Evolutionary conservation across 2,888 invertebrate genomes (phyloP).

Genomic region (Schizaphis graminum): DNA sequence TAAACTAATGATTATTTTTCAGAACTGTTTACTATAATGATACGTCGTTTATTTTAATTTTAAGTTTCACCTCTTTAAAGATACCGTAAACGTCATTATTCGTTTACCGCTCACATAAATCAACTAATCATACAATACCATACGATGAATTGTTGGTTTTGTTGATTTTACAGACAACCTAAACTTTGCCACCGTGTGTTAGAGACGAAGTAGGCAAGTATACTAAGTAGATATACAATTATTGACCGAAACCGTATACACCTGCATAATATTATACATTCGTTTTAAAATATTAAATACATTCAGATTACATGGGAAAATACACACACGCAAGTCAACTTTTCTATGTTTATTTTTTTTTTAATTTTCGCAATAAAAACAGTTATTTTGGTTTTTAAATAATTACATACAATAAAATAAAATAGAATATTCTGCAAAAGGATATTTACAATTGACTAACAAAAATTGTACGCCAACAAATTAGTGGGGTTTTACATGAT

Average conservation of each 20-base stretch:
- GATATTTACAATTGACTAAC: slow-evolving; percentile 14
- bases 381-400: neutral
- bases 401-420: slow-evolving; percentile 4
- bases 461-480: neutral
- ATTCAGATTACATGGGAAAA: neutral
- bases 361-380: neutral
- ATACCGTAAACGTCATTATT: neutral
- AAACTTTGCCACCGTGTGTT: neutral
- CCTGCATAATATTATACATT: neutral
- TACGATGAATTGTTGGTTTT: neutral
- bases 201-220: neutral
- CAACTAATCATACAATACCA: neutral
- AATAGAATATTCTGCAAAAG: neutral
- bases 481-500: neutral
- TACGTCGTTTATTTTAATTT: slow-evolving; percentile 9
- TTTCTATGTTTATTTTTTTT: neutral
- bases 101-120: neutral
- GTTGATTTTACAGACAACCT: neutral
- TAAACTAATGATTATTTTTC: neutral
- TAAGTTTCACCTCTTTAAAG: neutral
- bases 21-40: neutral
- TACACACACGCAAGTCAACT: neutral
- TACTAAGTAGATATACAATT: neutral
- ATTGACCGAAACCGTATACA: neutral
- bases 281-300: neutral